Base-by-base conservation (phyloP, 2,888 invertebrate species). In the Megamerina dolium region DNA sequence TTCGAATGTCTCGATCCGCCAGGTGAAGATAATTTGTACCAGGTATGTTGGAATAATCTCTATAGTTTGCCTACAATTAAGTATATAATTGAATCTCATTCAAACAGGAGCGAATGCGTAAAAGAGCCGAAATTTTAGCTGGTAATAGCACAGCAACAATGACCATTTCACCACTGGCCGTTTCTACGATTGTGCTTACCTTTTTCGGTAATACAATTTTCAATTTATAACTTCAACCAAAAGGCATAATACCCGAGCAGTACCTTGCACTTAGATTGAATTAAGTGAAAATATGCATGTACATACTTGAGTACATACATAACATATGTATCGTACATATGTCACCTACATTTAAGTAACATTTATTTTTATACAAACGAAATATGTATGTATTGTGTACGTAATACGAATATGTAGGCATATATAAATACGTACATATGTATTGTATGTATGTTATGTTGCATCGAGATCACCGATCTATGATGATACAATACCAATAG, bases 1-100 rank as follows among this genome's bases (percentile, higher is more conserved):
- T 92, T 91, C 72, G 83, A 85, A 64, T 93, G 92, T 70, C 75
- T 89, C 56, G 88, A 90, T 70, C 82, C 82, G 0, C 82, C 82
- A 0, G 83, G 82, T 1, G 79, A 83, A 57, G 80, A 81, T 64
- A 74, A 71, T 43, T 67, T 76, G 37, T 80, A 80, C 68, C 74
- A 76, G 63, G 70, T 70, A 45, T 48, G 52, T 47, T n/a, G n/a
- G 16, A 18, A 9, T 5, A 8, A 23, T 23, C 6, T 23, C 6
- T 2, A 9, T n/a, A 4, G 20, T 21, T 23, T 31, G 16, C 8
- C n/a, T 18, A 33, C 4, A 32, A 12, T 12, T 31, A 16, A 12
- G 21, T 31, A 27, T 9, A 36, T 13, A 19, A 5, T 39, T 19
- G 19, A 29, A 20, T 31, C 26, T 14, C 18, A 18, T 40, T 27